Evolutionary conservation across 37 sponge, comb jelly and placozoan genomes (phyloP).

Genomic region (Theonella swinhoei): DNA sequence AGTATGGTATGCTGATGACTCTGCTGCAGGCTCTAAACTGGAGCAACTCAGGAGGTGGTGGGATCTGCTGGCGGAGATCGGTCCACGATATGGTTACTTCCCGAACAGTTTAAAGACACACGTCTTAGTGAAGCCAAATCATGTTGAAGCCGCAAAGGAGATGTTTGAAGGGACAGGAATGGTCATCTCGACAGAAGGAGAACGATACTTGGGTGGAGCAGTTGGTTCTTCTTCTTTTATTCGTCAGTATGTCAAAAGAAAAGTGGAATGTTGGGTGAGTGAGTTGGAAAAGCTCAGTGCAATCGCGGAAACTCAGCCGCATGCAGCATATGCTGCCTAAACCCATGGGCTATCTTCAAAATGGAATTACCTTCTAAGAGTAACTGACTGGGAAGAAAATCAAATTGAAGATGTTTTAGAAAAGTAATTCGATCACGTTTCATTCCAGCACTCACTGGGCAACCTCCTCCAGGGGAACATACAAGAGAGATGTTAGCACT

Average conservation of each 20-base stretch:
- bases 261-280: conserved; percentile 23
- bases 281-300: conserved; percentile 22
- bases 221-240: conserved; percentile 27
- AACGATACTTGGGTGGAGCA: conserved; percentile 46
- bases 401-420: neutral
- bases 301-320: conserved; percentile 5
- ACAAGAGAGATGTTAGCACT: conserved; percentile 26
- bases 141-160: conserved; percentile 13
- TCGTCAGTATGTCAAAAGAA: conserved; percentile 25
- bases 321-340: conserved; percentile 9
- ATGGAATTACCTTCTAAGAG: conserved; percentile 12
- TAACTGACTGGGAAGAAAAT: neutral
- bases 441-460: conserved; percentile 29
- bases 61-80: conserved; percentile 29
- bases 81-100: conserved; percentile 52
- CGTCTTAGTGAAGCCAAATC: conserved; percentile 40
- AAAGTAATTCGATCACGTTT: conserved; percentile 5
- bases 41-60: conserved; percentile 24
- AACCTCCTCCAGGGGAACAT: conserved; percentile 14
- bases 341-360: neutral
- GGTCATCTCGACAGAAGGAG: conserved; percentile 34
- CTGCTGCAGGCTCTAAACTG: conserved; percentile 25
- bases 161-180: conserved; percentile 27
- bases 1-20: conserved; percentile 72
- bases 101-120: conserved; percentile 51